Conservation (phyloP, 2,797 vertebrate species). For the Siniperca obscura region DNA sequence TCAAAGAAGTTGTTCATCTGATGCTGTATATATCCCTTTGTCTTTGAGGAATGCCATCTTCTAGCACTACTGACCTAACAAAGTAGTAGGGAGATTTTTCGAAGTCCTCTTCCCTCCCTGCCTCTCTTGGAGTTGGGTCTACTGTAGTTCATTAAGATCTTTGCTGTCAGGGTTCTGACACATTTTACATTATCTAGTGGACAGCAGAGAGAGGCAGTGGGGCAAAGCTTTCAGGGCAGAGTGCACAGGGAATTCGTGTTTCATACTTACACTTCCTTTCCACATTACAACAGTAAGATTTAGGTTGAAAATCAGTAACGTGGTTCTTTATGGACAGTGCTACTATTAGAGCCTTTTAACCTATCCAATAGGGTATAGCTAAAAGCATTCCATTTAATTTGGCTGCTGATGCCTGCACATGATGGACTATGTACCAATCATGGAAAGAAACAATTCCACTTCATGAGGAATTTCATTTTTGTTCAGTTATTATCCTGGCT, state of each 20-base stretch:
- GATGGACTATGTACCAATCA: background rate
- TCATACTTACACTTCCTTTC: background rate
- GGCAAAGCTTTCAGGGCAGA: slow-evolving; percentile 14
- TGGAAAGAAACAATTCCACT: background rate
- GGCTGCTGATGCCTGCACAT: slow-evolving; percentile 11
- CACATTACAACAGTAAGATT: background rate
- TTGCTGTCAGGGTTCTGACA: slow-evolving; percentile 8
- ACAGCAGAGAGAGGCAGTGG: background rate
- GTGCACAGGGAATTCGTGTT: background rate
- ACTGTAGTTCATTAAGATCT: slow-evolving; percentile 13
- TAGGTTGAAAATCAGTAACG: background rate
- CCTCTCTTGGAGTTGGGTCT: background rate
- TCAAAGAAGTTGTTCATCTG: background rate
- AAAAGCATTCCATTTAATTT: slow-evolving; percentile 10
- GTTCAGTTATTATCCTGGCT: slow-evolving; percentile 3
- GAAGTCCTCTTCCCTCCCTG: background rate
- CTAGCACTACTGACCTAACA: background rate
- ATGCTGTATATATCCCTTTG: background rate
- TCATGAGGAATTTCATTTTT: slow-evolving; percentile 8
- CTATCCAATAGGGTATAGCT: background rate
- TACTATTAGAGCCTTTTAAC: slow-evolving; percentile 21
- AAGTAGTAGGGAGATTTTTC: background rate
- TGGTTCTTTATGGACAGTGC: background rate
- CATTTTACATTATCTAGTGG: slow-evolving; percentile 15
- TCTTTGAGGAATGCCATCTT: background rate